Conservation (phyloP, 2,797 vertebrate species). For the Tenualosa ilisha region DNA sequence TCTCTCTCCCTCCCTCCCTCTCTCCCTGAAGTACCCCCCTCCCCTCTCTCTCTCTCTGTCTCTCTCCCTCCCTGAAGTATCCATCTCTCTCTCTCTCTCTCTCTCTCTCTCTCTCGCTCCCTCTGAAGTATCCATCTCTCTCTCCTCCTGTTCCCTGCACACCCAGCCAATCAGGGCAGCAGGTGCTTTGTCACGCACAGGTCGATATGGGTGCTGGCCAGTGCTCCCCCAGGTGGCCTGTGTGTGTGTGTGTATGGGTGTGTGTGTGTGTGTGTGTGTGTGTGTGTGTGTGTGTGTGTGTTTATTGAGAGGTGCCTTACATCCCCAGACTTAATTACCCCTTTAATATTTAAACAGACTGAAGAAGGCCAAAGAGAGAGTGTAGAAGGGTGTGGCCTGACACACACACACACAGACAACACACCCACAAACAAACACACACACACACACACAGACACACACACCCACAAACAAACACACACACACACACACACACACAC, state of each 20-base stretch:
- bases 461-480: background rate
- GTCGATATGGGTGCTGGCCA: background rate
- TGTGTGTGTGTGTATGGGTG: constrained; percentile 23
- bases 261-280: constrained; percentile 29
- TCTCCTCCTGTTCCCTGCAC: background rate
- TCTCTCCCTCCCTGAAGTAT: background rate
- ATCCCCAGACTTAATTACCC: constrained; percentile 45
- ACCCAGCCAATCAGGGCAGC: background rate
- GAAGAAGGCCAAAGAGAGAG: constrained; percentile 25
- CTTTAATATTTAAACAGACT: constrained; percentile 51
- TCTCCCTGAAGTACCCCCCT: constrained; percentile 5
- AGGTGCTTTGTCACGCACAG: background rate
- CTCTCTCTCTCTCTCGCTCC: constrained; percentile 30
- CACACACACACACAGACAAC: background rate
- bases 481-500: background rate
- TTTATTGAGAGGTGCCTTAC: background rate
- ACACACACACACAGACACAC: background rate
- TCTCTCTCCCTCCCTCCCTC: constrained; percentile 2
- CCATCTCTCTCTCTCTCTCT: constrained; percentile 18
- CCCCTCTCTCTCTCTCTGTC: constrained; percentile 20
- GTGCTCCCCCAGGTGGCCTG: background rate
- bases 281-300: constrained; percentile 25
- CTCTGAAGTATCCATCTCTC: constrained; percentile 2
- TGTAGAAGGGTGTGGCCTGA: background rate
- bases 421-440: too few relatives aligned